phyloP scores from a whole-genome alignment of 2,888 invertebrate species.

The Orchesella flavescens region DNA sequence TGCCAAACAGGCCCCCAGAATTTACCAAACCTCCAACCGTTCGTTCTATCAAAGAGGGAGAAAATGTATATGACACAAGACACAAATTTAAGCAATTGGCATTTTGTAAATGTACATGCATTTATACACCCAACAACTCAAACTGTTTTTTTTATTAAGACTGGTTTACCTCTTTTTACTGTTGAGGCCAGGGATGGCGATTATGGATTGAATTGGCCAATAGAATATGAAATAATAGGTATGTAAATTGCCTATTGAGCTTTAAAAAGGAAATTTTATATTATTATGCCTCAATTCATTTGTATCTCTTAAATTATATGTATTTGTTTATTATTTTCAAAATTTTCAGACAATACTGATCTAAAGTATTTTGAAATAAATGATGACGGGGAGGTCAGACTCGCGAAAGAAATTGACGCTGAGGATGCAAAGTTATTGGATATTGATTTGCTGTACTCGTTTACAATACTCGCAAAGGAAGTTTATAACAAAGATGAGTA shows the following conservation, averaged over 20 bases:
- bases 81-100: not conserved
- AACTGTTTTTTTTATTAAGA: not conserved
- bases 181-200: slow-evolving; percentile 55
- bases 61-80: slow-evolving; percentile 11
- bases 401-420: slow-evolving; percentile 32
- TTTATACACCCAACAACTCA: too few relatives aligned
- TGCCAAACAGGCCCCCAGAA: slow-evolving; percentile 47
- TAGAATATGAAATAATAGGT: slow-evolving; percentile 30
- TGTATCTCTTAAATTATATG: too few relatives aligned
- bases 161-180: slow-evolving; percentile 1
- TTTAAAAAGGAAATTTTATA: not conserved
- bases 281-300: too few relatives aligned
- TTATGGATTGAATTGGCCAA: slow-evolving; percentile 36
- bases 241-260: not conserved
- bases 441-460: not conserved
- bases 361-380: slow-evolving; percentile 29
- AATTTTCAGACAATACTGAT: not conserved
- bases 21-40: slow-evolving; percentile 35
- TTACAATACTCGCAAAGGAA: slow-evolving; percentile 41
- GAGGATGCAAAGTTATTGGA: slow-evolving; percentile 21
- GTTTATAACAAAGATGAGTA: not conserved
- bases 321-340: too few relatives aligned
- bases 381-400: slow-evolving; percentile 17
- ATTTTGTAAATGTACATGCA: too few relatives aligned
- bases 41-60: slow-evolving; percentile 1